phyloP scores from a whole-genome alignment of 2,888 invertebrate genomes.

The Pseudococcus longispinus region DNA sequence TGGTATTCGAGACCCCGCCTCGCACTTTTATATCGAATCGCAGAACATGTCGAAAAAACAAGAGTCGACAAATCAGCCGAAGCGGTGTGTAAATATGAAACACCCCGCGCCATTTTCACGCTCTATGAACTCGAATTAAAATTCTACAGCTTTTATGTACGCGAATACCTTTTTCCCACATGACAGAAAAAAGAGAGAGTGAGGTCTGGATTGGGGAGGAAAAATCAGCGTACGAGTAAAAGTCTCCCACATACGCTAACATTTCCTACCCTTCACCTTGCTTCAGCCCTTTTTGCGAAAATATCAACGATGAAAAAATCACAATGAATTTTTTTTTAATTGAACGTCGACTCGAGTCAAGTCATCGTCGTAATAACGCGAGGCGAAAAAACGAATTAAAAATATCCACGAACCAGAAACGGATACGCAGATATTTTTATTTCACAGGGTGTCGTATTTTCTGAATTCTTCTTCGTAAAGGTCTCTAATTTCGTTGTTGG shows the following conservation, averaged over 20 bases:
- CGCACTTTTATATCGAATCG: neutral
- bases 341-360: neutral
- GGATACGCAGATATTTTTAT: neutral
- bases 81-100: neutral
- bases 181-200: neutral
- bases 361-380: neutral
- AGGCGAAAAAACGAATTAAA: neutral
- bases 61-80: neutral
- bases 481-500: neutral
- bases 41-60: neutral
- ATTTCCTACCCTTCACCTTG: neutral
- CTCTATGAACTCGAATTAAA: neutral
- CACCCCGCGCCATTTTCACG: neutral
- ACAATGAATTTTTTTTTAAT: neutral
- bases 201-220: neutral
- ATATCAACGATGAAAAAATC: neutral
- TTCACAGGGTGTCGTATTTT: neutral
- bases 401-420: neutral
- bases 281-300: neutral
- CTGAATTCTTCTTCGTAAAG: neutral
- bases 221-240: neutral
- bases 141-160: neutral
- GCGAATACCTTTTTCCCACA: neutral
- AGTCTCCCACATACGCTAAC: neutral
- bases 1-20: neutral